Percentiles rank a stretch among this genome's conserved stretches.
Evolutionary conservation across 2,888 invertebrate species (phyloP).

Genomic region (Notodonta ziczac): DNA sequence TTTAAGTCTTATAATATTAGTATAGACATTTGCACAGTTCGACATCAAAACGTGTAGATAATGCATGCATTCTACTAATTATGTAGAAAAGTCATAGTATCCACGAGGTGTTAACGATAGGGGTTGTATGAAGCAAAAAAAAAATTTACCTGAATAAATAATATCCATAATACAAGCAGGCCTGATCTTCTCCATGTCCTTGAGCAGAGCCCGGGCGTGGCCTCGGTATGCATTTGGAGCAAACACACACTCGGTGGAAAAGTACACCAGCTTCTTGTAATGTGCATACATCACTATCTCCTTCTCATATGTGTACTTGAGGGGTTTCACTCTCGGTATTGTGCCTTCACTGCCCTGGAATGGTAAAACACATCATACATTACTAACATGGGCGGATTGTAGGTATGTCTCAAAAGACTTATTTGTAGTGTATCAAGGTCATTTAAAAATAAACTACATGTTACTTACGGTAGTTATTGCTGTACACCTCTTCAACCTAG

Average conservation of each 20-base stretch:
- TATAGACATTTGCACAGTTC: no score
- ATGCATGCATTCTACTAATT: no score
- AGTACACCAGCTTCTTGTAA: constrained; percentile 97
- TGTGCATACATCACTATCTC: constrained; percentile 99
- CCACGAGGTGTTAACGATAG: no score
- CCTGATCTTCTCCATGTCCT: constrained; percentile 97
- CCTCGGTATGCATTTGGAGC: constrained; percentile 99
- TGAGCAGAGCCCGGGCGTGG: constrained; percentile 94
- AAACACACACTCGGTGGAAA: constrained; percentile 99
- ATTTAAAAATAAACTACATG: neutral
- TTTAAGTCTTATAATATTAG: no score
- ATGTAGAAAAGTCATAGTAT: constrained; percentile 21
- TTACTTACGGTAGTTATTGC: constrained; percentile 92
- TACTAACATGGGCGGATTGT: neutral
- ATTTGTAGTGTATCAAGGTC: no score
- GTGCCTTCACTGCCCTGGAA: constrained; percentile 90
- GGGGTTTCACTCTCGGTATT: constrained; percentile 96
- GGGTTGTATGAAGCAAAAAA: no score
- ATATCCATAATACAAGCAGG: constrained; percentile 97
- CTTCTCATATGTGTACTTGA: constrained; percentile 99
- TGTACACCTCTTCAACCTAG: constrained; percentile 95
- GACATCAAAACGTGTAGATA: no score
- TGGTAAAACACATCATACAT: constrained; percentile 13
- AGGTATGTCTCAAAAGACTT: neutral
- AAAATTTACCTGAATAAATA: constrained; percentile 90